Base-by-base conservation (phyloP, 92 coral and sea anemone genomes). In the Ricordea florida region DNA sequence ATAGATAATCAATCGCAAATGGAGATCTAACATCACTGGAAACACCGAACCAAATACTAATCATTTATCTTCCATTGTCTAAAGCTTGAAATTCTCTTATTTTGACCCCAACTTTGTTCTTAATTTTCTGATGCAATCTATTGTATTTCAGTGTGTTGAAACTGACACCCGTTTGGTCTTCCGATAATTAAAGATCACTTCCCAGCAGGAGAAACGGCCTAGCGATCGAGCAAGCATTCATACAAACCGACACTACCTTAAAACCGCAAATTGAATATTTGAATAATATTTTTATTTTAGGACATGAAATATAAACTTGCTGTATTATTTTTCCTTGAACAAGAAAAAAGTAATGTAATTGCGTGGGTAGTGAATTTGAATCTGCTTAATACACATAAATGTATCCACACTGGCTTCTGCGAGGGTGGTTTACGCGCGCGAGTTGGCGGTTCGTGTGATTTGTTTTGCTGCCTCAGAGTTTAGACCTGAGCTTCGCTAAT, bases 231-330 rank as follows among this genome's bases (percentile, higher is more conserved):
- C 53, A 38, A 53, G 55, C 28, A 53, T 53, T 70, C 56, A 41
- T 53, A 55, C 55, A 59, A 47, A 22, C 70, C 70, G 60, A 59
- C 69, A 20, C 61, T 34, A 25, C 58, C 25, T 29, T 14, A 37
- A 37, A 59, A 61, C 80, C 80, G 34, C 80, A 59, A 72, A 73
- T 58, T 73, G 60, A 58, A 73, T 57, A 59, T 42, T 38, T 73
- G 80, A 73, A 73, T 72, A 73, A 58, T 36, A 73, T 53, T 73
- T 36, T 4, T 48, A 14, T 2, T 32, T 33, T 13, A 28, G 35
- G 47, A 58, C 57, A 23, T 25, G 69, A 58, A 73, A 73, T 61
- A 69, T 44, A 58, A 73, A 73, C 43, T 59, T 73, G 28, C 70
- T 43, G 13, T 10, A 37, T 38, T 18, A 53, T 24, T 25, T 53